These are phyloP conservation scores for Platygyra sinensis DNA, from an alignment of 64 coral and sea anemone genomes.

Conservation along the genomic window DNA sequence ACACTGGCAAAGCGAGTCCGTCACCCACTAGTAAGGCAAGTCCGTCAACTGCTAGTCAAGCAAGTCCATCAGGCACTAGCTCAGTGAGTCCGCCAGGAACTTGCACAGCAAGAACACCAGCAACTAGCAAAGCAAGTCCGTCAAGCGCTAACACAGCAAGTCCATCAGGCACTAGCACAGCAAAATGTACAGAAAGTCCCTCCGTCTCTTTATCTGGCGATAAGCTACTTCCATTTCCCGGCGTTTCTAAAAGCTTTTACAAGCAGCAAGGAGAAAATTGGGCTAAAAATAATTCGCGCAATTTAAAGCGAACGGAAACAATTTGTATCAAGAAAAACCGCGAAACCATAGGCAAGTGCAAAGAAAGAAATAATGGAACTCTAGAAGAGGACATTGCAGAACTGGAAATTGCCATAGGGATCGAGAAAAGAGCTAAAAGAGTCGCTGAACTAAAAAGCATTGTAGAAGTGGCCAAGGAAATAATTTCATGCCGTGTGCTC, in stretches of 20 bases:
- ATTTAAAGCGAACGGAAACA: slow-evolving; percentile 1
- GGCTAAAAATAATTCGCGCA: slow-evolving; percentile 28
- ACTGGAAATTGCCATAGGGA: slow-evolving; percentile 6
- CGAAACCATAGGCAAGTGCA: slow-evolving; percentile 15
- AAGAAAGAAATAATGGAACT: slow-evolving; percentile 25
- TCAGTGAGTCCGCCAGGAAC: background rate
- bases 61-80: background rate
- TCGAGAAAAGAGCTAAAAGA: slow-evolving; percentile 31
- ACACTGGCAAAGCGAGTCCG: background rate
- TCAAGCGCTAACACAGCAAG: background rate
- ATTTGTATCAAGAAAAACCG: slow-evolving; percentile 28
- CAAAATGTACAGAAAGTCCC: no score
- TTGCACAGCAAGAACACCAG: background rate
- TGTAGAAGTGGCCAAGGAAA: slow-evolving; percentile 25
- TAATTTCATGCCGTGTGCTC: slow-evolving; percentile 49
- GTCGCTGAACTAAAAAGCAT: slow-evolving; percentile 35
- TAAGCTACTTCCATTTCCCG: slow-evolving; percentile 30
- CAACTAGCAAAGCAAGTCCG: slow-evolving; percentile 3
- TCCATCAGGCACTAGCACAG: background rate
- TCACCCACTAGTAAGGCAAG: slow-evolving; percentile 1
- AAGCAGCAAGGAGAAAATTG: slow-evolving; percentile 24
- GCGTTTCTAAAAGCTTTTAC: slow-evolving; percentile 41
- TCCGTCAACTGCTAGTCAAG: background rate
- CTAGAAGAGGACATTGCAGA: slow-evolving; percentile 44
- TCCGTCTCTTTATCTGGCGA: no score